Conservation (phyloP, 2,113 vertebrate species). For the Dendrocopos noguchii region DNA sequence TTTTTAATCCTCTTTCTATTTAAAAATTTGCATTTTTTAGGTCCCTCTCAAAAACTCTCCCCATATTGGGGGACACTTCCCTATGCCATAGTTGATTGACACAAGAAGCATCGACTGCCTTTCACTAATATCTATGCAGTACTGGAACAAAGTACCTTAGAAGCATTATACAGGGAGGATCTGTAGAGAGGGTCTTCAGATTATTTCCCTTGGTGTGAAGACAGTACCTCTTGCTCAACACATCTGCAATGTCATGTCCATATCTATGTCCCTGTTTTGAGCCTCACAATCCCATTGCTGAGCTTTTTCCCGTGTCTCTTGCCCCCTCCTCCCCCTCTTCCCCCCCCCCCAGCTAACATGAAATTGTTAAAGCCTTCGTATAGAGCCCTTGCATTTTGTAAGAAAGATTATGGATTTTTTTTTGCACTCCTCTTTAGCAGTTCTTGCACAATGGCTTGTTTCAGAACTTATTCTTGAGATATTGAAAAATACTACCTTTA, state of each 20-base stretch:
- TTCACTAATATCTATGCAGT: background rate
- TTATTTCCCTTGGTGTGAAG: background rate
- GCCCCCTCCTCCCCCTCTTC: background rate
- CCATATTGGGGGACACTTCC: background rate
- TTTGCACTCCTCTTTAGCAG: background rate
- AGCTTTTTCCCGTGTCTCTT: background rate
- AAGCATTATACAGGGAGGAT: background rate
- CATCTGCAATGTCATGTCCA: background rate
- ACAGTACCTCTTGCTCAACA: background rate
- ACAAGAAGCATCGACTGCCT: conserved; percentile 21
- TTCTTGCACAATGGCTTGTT: conserved; percentile 47
- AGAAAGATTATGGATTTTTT: background rate
- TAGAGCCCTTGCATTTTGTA: background rate
- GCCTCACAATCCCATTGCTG: background rate
- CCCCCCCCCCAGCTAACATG: background rate
- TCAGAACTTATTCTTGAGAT: background rate
- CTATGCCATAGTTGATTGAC: conserved; percentile 31
- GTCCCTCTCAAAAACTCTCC: conserved; percentile 37
- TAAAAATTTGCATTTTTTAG: conserved; percentile 55
- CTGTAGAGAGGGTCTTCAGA: background rate
- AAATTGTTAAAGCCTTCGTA: background rate
- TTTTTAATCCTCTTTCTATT: background rate
- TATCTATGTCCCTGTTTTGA: background rate
- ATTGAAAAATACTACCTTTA: background rate
- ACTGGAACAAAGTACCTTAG: background rate